Conservation (phyloP, 30 jellyfish, hydroid and myxozoan species). For the Hydra vulgaris region DNA sequence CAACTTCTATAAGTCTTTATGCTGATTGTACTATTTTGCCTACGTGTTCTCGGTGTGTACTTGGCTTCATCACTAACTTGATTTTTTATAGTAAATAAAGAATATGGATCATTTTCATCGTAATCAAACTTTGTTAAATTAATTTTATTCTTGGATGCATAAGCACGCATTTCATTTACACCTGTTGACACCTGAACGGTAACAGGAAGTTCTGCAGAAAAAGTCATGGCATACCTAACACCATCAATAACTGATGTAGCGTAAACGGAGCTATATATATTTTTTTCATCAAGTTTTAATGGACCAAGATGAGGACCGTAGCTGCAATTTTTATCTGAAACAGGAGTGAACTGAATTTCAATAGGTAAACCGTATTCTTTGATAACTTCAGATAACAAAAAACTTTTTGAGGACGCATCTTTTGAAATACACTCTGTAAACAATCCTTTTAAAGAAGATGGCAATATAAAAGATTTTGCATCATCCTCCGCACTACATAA, state of each 20-base stretch:
- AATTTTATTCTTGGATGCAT: background rate
- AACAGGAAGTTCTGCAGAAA: conserved; percentile 72
- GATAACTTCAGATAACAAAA: conserved; percentile 39
- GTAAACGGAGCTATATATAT: conserved; percentile 30
- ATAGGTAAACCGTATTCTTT: conserved; percentile 48
- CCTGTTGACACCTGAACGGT: conserved; percentile 61
- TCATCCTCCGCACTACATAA: conserved; percentile 2
- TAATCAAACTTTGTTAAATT: conserved; percentile 22
- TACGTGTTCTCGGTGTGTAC: conserved; percentile 12
- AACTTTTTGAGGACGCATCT: conserved; percentile 17
- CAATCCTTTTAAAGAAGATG: conserved; percentile 35
- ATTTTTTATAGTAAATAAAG: conserved; percentile 8
- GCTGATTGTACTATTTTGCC: background rate
- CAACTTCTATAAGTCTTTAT: background rate
- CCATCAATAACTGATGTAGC: conserved; percentile 61
- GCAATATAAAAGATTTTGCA: conserved; percentile 24
- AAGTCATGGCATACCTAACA: conserved; percentile 53
- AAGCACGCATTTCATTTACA: conserved; percentile 20
- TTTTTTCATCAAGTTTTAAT: conserved; percentile 20
- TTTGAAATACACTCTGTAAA: conserved; percentile 53
- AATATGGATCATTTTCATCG: conserved; percentile 9
- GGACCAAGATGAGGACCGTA: conserved; percentile 70
- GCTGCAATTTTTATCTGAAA: conserved; percentile 36
- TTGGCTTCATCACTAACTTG: conserved; percentile 23
- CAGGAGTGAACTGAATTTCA: conserved; percentile 38